A percentile compares a stretch with the other conserved stretches of the same genome.
phyloP scores from a whole-genome alignment of 1,140 invertebrate genomes.

The Potamilus streckersoni region DNA sequence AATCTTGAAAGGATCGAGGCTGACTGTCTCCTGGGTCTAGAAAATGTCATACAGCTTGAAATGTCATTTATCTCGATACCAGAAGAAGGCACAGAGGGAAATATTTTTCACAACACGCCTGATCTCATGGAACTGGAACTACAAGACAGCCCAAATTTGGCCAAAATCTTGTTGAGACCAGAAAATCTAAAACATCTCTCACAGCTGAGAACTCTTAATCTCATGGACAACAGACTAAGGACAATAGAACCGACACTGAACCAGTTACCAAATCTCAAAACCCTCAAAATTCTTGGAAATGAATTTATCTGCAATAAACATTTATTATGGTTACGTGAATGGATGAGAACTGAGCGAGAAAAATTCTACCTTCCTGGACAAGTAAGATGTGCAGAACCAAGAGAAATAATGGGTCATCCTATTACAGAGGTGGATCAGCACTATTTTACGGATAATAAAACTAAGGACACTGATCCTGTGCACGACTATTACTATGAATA shows the following conservation, averaged over 20 bases:
- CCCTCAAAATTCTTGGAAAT: constrained; percentile 64
- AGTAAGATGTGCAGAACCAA: constrained; percentile 53
- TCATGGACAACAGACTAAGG: constrained; percentile 76
- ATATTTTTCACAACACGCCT: constrained; percentile 69
- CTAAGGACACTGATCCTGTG: too few relatives aligned
- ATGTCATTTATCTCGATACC: constrained; percentile 76
- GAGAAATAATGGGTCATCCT: constrained; percentile 46
- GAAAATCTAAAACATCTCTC: constrained; percentile 68
- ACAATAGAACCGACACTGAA: constrained; percentile 74
- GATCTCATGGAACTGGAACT: constrained; percentile 79
- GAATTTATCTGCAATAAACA: constrained; percentile 64
- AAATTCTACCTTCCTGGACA: constrained; percentile 51
- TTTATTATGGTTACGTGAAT: constrained; percentile 59
- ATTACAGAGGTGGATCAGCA: constrained; percentile 36
- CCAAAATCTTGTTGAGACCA: constrained; percentile 75
- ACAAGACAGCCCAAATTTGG: constrained; percentile 79
- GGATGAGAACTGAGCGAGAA: constrained; percentile 51
- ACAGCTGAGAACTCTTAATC: constrained; percentile 50
- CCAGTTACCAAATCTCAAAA: constrained; percentile 75
- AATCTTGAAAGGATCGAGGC: constrained; percentile 72
- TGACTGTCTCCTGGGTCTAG: constrained; percentile 77
- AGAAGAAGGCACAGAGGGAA: constrained; percentile 65
- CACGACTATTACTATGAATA: too few relatives aligned
- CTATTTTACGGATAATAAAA: too few relatives aligned
- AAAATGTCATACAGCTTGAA: constrained; percentile 75